Conservation (phyloP, 2,888 invertebrate species). For the Pristionchus fissidentatus region DNA sequence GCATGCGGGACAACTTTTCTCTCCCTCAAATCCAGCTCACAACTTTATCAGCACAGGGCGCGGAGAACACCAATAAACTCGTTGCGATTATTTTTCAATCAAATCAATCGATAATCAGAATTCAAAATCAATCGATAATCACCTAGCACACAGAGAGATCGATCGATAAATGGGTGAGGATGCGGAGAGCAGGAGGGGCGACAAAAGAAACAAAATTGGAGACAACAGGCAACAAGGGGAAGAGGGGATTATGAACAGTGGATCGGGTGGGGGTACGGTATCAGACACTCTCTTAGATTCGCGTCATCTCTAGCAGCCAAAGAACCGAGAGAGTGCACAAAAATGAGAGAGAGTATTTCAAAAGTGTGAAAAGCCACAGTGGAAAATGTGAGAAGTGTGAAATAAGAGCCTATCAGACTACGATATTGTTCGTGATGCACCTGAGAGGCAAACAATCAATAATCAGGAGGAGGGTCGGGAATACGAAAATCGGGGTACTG, state of each 20-base stretch:
- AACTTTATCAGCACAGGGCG: constrained; percentile 1
- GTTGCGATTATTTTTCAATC: too few species aligned
- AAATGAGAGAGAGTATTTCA: not conserved
- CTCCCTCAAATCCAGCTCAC: constrained; percentile 1
- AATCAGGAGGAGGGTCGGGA: not conserved
- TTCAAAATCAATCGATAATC: constrained; percentile 37
- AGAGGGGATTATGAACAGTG: constrained; percentile 7
- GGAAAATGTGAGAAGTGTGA: not conserved
- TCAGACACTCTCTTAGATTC: too few species aligned
- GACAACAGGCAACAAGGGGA: not conserved
- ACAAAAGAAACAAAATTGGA: not conserved
- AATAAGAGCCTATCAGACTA: constrained; percentile 14
- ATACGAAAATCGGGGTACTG: not conserved
- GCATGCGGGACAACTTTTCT: not conserved
- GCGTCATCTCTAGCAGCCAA: too few species aligned
- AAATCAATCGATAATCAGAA: not conserved
- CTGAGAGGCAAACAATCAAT: not conserved
- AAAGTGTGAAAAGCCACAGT: not conserved
- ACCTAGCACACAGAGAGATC: not conserved
- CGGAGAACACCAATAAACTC: not conserved
- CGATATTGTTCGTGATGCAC: constrained; percentile 1
- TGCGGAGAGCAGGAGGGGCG: too few species aligned
- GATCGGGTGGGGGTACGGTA: not conserved
- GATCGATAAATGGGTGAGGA: constrained; percentile 32
- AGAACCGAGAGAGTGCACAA: too few species aligned